These are phyloP conservation scores for Nomada flava DNA, from an alignment of 2,888 invertebrate species.

Conservation along the genomic window DNA sequence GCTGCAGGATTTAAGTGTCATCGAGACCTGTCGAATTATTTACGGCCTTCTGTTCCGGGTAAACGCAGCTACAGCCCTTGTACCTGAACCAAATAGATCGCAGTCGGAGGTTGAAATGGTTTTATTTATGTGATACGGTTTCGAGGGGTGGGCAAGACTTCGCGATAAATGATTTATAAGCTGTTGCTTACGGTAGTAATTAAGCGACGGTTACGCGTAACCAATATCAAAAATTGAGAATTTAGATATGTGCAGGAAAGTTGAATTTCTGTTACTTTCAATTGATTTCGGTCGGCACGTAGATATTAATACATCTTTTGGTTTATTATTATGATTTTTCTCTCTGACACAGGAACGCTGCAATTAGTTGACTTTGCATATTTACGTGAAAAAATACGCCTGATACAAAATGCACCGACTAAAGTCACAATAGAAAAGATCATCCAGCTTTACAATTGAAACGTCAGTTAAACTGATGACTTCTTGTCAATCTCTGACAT, in stretches of 20 bases:
- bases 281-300: background rate
- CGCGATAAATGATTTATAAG: conserved; percentile 11
- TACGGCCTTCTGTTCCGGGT: conserved; percentile 57
- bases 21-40: conserved; percentile 70
- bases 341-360: background rate
- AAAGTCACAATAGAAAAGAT: background rate
- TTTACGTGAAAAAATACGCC: background rate
- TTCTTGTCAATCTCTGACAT: no score
- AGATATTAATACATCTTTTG: no score
- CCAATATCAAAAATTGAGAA: no score
- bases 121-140: conserved; percentile 8
- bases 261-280: background rate
- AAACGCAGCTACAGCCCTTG: conserved; percentile 1
- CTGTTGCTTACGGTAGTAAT: no score
- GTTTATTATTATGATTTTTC: no score
- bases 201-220: no score
- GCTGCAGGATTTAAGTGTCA: conserved; percentile 36
- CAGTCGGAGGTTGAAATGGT: background rate
- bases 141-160: background rate
- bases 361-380: conserved; percentile 22
- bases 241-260: no score
- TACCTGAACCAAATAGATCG: conserved; percentile 28
- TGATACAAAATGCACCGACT: conserved; percentile 1
- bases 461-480: no score
- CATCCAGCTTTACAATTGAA: background rate